A percentile compares a stretch with the other conserved stretches of the same genome.
phyloP scores from a whole-genome alignment of 2,888 invertebrate species.

The Acanthoscelides obtectus region DNA sequence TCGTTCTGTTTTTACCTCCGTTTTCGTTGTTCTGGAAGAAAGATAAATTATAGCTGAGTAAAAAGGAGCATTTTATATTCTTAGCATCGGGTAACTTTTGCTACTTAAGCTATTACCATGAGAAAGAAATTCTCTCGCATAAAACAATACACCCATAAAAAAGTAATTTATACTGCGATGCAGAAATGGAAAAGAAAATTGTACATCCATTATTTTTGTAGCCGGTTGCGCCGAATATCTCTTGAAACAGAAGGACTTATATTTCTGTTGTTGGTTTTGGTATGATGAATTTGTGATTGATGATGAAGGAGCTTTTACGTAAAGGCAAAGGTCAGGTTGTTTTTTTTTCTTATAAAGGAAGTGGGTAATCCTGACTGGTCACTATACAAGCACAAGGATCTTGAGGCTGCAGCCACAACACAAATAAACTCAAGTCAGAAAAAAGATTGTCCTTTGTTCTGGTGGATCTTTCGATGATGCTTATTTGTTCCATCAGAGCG shows the following conservation, averaged over 20 bases:
- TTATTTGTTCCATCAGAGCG: no score
- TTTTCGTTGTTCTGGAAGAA: background rate
- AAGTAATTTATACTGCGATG: background rate
- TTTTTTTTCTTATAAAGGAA: no score
- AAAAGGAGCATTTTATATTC: background rate
- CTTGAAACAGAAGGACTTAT: background rate
- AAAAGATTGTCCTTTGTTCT: no score
- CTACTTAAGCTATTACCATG: background rate
- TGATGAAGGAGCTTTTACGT: background rate
- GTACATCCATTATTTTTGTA: background rate
- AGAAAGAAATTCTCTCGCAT: background rate
- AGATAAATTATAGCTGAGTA: background rate
- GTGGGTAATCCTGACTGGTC: no score
- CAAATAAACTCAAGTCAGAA: no score
- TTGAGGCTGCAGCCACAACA: no score
- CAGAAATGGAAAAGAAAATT: background rate
- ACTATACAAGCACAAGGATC: no score
- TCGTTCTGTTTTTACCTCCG: background rate
- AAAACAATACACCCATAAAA: background rate
- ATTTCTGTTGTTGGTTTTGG: background rate
- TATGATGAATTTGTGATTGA: background rate
- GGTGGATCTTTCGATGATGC: no score
- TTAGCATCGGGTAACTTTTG: background rate
- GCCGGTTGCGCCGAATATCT: background rate
- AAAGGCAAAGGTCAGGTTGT: background rate